A percentile compares a stretch with the other conserved stretches of the same genome.
Evolutionary conservation across 2,113 vertebrate species (phyloP).

Genomic region (Brachirus orientalis): DNA sequence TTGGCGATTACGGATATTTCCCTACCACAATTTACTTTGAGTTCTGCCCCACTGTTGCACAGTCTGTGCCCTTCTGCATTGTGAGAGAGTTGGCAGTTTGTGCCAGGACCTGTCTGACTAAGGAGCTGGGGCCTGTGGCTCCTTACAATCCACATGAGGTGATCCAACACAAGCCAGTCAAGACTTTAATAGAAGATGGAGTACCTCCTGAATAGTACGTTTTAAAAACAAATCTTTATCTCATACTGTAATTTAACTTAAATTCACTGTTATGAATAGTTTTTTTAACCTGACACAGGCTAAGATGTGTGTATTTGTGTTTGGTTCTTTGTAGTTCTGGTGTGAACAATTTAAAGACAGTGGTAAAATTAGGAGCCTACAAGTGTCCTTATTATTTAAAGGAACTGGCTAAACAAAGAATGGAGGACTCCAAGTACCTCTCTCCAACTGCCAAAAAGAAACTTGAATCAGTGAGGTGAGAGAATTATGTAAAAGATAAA

Average conservation of each 20-base stretch:
- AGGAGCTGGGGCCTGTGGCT: conserved; percentile 81
- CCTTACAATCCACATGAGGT: conserved; percentile 80
- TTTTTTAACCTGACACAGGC: too few species aligned
- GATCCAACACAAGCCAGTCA: conserved; percentile 47
- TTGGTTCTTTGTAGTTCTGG: conserved; percentile 39
- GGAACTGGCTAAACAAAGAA: conserved; percentile 53
- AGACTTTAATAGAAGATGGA: conserved; percentile 80
- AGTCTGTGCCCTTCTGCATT: conserved; percentile 80
- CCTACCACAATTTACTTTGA: conserved; percentile 80
- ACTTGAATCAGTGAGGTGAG: conserved; percentile 68
- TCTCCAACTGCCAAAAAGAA: conserved; percentile 46
- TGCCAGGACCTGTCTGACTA: conserved; percentile 77
- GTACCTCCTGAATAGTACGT: conserved; percentile 80
- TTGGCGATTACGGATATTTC: conserved; percentile 84
- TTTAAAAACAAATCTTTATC: background rate
- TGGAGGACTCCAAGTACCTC: conserved; percentile 59
- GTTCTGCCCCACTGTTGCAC: conserved; percentile 77
- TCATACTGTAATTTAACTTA: too few species aligned
- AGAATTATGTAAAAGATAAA: background rate
- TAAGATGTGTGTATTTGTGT: conserved; percentile 1
- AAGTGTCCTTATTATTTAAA: conserved; percentile 64
- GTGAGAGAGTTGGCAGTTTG: conserved; percentile 81
- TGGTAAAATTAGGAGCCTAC: conserved; percentile 48
- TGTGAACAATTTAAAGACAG: background rate
- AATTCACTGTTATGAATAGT: too few species aligned